Conservation (phyloP, 2,888 invertebrate species). For the Cancer borealis region DNA sequence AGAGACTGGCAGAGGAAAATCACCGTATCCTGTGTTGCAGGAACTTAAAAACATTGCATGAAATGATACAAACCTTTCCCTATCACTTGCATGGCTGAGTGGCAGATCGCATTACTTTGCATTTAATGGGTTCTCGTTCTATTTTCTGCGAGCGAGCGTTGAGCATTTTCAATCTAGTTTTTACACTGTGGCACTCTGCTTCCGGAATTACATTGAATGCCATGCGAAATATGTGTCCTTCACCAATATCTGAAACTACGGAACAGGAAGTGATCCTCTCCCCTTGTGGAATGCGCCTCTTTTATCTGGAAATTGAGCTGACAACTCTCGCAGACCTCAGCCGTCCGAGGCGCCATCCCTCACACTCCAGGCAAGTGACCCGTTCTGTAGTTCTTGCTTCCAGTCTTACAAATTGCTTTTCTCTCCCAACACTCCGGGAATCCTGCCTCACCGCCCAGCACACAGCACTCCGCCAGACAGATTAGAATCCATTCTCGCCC, state of each 20-base stretch:
- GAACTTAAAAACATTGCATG: conserved; percentile 37
- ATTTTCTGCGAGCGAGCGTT: conserved; percentile 52
- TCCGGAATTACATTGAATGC: not conserved
- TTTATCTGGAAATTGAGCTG: conserved; percentile 35
- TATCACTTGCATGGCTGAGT: conserved; percentile 53
- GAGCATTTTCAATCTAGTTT: conserved; percentile 37
- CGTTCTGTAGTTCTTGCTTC: conserved; percentile 30
- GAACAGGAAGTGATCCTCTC: conserved; percentile 36
- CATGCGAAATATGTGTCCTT: conserved; percentile 35
- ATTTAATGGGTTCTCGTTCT: conserved; percentile 50
- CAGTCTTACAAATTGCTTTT: conserved; percentile 40
- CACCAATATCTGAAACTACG: conserved; percentile 30
- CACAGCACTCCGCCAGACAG: conserved; percentile 30
- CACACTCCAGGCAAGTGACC: conserved; percentile 9
- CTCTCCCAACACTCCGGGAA: conserved; percentile 27
- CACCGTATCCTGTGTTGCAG: not conserved
- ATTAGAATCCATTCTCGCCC: conserved; percentile 28
- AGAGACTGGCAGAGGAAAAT: not conserved
- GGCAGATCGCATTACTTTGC: conserved; percentile 58
- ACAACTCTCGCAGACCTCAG: conserved; percentile 23
- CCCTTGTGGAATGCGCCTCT: conserved; percentile 18
- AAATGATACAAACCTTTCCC: conserved; percentile 39
- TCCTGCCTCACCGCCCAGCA: conserved; percentile 3
- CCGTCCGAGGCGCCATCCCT: not conserved
- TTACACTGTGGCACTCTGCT: conserved; percentile 30